Evolutionary conservation across 2,797 vertebrate species (phyloP).

Genomic region (Orientallactaga sibirica): DNA sequence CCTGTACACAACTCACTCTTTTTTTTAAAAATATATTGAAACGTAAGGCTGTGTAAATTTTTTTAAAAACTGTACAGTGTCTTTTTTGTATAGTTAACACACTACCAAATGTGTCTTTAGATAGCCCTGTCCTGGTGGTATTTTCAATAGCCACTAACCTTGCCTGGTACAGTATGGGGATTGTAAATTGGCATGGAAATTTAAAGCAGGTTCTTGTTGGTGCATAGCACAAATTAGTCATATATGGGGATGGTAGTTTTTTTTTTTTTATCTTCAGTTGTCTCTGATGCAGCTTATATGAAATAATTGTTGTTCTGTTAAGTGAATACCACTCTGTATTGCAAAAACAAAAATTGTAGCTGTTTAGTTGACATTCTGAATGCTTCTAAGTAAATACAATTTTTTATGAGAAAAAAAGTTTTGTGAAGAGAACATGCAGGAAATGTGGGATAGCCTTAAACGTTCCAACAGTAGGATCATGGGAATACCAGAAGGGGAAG

Average conservation of each 20-base stretch:
- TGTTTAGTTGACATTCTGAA: not conserved
- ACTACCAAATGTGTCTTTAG: constrained; percentile 96
- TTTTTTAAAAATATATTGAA: no score
- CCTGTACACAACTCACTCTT: no score
- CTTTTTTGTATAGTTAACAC: constrained; percentile 97
- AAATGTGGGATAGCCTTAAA: no score
- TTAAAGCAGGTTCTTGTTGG: constrained; percentile 93
- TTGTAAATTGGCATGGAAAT: constrained; percentile 93
- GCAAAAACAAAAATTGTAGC: not conserved
- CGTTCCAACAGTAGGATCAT: no score
- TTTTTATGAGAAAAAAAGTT: constrained; percentile 72
- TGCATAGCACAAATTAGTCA: constrained; percentile 96
- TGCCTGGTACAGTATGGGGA: constrained; percentile 94
- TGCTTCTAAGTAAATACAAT: not conserved
- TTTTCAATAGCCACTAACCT: constrained; percentile 94
- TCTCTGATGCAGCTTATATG: no score
- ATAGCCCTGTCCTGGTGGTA: constrained; percentile 92
- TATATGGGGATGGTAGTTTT: constrained; percentile 90
- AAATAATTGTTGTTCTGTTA: no score
- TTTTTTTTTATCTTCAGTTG: no score
- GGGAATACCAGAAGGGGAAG: no score
- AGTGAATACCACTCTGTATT: no score
- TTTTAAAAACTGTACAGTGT: constrained; percentile 98
- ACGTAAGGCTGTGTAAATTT: constrained; percentile 92
- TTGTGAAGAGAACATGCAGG: no score